Conservation (phyloP, 2,113 vertebrate species). For the Trematomus loennbergii region DNA sequence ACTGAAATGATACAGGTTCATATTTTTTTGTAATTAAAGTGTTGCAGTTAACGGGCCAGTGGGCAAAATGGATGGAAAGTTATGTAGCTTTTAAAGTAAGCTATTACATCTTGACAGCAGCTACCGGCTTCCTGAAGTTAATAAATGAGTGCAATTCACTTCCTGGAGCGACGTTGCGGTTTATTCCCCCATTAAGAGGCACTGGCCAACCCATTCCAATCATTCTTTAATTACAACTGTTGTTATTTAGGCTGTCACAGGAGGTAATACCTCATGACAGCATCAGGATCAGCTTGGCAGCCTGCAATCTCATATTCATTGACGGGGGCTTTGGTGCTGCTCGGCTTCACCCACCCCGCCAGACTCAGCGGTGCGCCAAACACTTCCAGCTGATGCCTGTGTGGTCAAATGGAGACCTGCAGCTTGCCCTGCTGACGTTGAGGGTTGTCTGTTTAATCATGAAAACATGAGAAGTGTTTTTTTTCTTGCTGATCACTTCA, state of each 20-base stretch:
- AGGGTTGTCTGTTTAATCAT: constrained; percentile 16
- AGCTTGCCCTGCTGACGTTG: neutral
- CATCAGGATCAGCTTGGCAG: constrained; percentile 61
- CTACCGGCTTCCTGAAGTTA: constrained; percentile 68
- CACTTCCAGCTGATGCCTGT: constrained; percentile 21
- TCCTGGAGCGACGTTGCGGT: constrained; percentile 68
- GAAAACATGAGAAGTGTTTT: constrained; percentile 20
- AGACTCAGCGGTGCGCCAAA: constrained; percentile 35
- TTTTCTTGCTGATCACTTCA: constrained; percentile 41
- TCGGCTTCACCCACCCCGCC: constrained; percentile 39
- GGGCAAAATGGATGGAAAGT: constrained; percentile 45
- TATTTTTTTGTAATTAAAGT: constrained; percentile 54
- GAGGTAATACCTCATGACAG: constrained; percentile 73
- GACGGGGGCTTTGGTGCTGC: constrained; percentile 59
- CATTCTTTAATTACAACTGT: constrained; percentile 80
- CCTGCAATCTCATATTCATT: constrained; percentile 72
- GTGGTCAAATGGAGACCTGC: constrained; percentile 11
- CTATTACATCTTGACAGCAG: constrained; percentile 75
- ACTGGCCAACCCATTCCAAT: constrained; percentile 71
- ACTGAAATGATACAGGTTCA: constrained; percentile 9
- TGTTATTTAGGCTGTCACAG: constrained; percentile 79
- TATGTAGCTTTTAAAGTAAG: constrained; percentile 66
- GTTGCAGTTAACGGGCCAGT: constrained; percentile 24
- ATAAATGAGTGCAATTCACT: constrained; percentile 77
- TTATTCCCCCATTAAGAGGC: constrained; percentile 77